phyloP scores from a whole-genome alignment of 1,140 invertebrate genomes.

The Macrostomum lignano region DNA sequence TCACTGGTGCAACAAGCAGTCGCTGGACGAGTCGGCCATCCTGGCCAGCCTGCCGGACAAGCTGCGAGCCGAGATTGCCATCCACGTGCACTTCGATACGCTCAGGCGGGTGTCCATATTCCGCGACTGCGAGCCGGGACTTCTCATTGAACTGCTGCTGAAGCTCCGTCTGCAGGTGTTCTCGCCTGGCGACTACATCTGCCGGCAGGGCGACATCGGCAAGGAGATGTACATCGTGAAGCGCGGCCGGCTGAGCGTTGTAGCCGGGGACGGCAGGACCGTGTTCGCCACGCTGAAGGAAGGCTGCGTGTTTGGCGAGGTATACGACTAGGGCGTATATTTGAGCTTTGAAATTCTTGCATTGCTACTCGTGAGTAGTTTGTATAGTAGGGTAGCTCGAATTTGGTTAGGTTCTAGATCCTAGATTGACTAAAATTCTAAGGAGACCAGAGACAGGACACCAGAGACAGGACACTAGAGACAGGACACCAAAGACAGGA shows the following conservation, averaged over 20 bases:
- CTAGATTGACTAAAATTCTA: too few relatives aligned
- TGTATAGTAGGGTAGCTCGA: too few relatives aligned
- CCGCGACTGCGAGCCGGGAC: conserved; percentile 28
- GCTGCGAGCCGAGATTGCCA: conserved; percentile 76
- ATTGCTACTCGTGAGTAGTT: too few relatives aligned
- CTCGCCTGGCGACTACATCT: conserved; percentile 10
- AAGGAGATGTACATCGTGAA: too few relatives aligned
- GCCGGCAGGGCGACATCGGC: conserved; percentile 16
- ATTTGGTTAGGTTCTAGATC: too few relatives aligned
- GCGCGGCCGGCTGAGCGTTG: conserved; percentile 45
- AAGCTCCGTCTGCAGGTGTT: conserved; percentile 10
- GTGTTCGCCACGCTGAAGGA: conserved; percentile 56
- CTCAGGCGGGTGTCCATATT: conserved; percentile 50
- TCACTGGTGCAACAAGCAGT: conserved; percentile 69
- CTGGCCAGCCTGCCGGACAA: conserved; percentile 47
- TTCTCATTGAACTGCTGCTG: conserved; percentile 10
- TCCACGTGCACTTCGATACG: conserved; percentile 73
- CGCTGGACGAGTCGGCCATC: conserved; percentile 47
- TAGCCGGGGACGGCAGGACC: conserved; percentile 51
- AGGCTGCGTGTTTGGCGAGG: conserved; percentile 56
- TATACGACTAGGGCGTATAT: too few relatives aligned
- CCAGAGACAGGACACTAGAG: too few relatives aligned
- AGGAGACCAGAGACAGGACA: too few relatives aligned
- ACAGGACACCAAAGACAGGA: too few relatives aligned
- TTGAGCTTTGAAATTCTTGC: too few relatives aligned